Base-by-base conservation (phyloP, 2,888 invertebrate genomes). In the Cryptocephalus primarius region DNA sequence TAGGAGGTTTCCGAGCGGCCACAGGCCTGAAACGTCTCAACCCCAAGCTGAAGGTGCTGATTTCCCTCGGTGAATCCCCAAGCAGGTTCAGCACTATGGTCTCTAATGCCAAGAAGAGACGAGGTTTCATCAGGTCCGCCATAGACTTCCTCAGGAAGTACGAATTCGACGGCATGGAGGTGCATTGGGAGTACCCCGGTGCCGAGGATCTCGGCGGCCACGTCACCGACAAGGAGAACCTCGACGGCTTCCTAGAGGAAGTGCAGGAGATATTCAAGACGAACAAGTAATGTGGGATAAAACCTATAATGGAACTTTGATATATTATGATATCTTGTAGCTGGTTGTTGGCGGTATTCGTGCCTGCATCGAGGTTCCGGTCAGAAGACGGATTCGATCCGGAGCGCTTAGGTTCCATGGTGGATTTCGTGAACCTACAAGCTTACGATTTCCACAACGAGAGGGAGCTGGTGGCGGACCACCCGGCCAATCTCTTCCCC, bases 101-200 rank as follows among this genome's bases (percentile, higher is more conserved):
- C 1, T 74, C 77, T 50, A 74, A 75, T 48, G 72, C 76, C 4
- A 66, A 65, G 12, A 71, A 75, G 38, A 67, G 79, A 32, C 70
- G 74, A 42, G 73, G 73, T 54, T 84, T 86, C 60, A 77, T 82
- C 11, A 71, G 75, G 34, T 82, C 85, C 38, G 76, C 82, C 0
- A 64, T 85, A 1, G 69, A 71, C 39, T 83, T 85, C 58, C 63
- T 88, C 42, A 74, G 77, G 47, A 74, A 78, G 47, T 77, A 85
- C 55, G 77, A 79, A 47, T 88, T 91, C 60, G 89, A 91, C 63
- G 91, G 91, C 1, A 69, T 89, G 9, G 88, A 89, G 60, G 72
- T 90, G 4, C 83, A 89, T 58, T 89, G 85, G 84, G 78, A 83
- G 52, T 85, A 84, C 63, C 82, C 85, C 55, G 80, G 72, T 10